Evolutionary conservation across 2,113 vertebrate species (phyloP).

Genomic region (Mormyrus lacerda): DNA sequence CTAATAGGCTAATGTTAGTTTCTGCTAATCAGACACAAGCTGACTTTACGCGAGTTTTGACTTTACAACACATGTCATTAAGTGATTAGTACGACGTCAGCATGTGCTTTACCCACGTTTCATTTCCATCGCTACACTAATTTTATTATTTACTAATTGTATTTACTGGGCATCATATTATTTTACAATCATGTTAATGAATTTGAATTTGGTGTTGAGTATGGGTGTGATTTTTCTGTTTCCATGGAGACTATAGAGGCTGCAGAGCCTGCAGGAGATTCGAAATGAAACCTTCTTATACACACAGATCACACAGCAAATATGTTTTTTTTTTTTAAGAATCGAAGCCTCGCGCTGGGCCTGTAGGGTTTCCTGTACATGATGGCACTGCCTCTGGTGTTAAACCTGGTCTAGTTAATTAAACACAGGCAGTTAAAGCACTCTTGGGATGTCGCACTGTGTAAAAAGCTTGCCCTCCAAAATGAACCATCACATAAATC

Average conservation of each 20-base stretch:
- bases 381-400: background rate
- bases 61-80: background rate
- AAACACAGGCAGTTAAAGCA: background rate
- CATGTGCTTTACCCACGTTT: background rate
- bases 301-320: background rate
- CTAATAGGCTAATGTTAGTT: background rate
- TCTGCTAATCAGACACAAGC: background rate
- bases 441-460: background rate
- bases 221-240: slow-evolving; percentile 7
- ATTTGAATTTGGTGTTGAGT: background rate
- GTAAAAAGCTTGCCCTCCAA: background rate
- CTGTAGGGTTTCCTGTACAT: background rate
- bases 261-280: background rate
- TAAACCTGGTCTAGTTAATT: background rate
- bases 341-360: background rate
- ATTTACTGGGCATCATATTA: background rate
- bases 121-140: background rate
- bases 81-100: background rate
- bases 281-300: background rate
- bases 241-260: background rate
- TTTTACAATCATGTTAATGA: slow-evolving; percentile 1
- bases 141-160: background rate
- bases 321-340: background rate
- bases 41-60: background rate
- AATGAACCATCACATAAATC: background rate